Base-by-base conservation (phyloP, 2,888 invertebrate genomes). In the Syritta pipiens region DNA sequence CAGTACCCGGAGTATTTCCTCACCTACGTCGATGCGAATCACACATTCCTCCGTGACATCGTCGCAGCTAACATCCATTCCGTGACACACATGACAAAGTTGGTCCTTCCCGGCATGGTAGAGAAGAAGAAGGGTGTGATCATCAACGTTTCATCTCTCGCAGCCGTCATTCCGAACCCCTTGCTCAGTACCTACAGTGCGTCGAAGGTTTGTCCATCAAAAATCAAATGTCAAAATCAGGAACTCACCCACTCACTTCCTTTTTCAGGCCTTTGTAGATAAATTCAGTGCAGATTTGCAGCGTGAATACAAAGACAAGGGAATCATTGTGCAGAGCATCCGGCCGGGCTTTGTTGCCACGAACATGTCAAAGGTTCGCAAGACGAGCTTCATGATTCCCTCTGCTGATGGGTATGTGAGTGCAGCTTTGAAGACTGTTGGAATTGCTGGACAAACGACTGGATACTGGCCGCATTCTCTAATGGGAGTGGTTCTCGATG, bases 321-420 rank as follows among this genome's bases (percentile, higher is more conserved):
- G 95, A 1, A 92, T 96, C 19, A 91, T 93, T 3, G 90, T 96
- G 3, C 97, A 97, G 89, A 93, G 94, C 85, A 90, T 97, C 0
- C 89, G 94, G 67, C 97, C 97, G 0, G 97, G 96, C 1, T 96
- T 94, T 83, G 97, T 98, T 0, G 95, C 96, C 17, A 96, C 97
- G 0, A 97, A 97, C 85, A 96, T 97, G 95, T 93, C 95, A 6
- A 95, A 95, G 84, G 94, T 97, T 69, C 91, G 92, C n/a, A 90
- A 90, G 32, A 90, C 93, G 22, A 92, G 93, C 0, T 90, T 93
- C 88, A 92, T 96, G 89, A 94, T 95, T 0, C 96, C 96, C 0
- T 91, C 93, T 0, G 92, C 96, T 0, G 91, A 93, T 42, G 90
- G 89, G 28, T 96, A 92, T 86, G 96, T 95, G 26, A 90, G 90